Evolutionary conservation across 2,888 invertebrate species (phyloP), one percentile per base, ranked within the genome.

Genomic region (Tholera decimalis): DNA sequence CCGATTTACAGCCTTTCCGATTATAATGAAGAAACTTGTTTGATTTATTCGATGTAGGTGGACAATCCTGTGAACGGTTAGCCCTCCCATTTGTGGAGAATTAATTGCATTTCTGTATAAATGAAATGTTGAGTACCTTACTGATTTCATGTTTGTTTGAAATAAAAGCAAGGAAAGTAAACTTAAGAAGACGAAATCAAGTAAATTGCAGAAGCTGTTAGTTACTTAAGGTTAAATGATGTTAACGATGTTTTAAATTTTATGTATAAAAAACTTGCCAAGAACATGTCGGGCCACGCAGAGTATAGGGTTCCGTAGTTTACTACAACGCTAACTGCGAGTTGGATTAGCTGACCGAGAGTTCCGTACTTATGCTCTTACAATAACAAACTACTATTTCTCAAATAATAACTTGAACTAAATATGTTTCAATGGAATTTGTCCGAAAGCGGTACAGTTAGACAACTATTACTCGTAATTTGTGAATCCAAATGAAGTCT

Each of bases 41-140:
- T 76, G 73, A 76, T 76, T 76, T 78, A 78, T 76, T 46, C 55
- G 26, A 58, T 58, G 78, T 73, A 77, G 73, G 78, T 76, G 68
- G 78, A 73, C 79, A 58, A 64, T 55, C 51, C 35, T 55, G 57
- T 54, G 57, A 53, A 64, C 46, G 54, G 60, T 55, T 50, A 68
- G 44, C 60, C 73, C 73, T 73, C 69, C 73, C 74, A 78, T 63
- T 70, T 57, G 30, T 62, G 28, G 44, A 30, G 33, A 53, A 73
- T 73, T 73, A 76, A 76, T 70, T 73, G 39, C 62, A 67, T 73
- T 73, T 62, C 44, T 57, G 51, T 56, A 71, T 59, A 54, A 68
- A 54, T 71, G 44, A 55, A 46, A 68, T 30, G 43, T 65, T 46
- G 28, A 24, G 49, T 50, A 65, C 50, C 20, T 50, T 55, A 73